These are phyloP conservation scores for Gonioctena quinquepunctata DNA, from an alignment of 1,140 invertebrate species.

Conservation along the genomic window DNA sequence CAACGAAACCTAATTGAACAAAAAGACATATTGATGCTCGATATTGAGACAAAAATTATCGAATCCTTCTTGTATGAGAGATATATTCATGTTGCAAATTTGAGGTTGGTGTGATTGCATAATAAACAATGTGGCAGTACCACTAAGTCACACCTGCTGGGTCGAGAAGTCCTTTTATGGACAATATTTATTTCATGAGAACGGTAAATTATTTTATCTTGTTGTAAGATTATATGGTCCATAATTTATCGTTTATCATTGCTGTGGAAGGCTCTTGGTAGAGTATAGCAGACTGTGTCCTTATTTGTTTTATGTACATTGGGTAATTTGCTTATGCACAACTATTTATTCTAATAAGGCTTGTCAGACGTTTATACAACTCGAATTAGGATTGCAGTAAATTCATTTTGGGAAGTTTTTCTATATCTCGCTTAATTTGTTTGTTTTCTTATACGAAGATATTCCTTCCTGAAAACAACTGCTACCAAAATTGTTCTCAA, in stretches of 20 bases:
- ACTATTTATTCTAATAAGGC: too few species aligned
- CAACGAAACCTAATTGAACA: too few species aligned
- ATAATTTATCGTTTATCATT: not conserved
- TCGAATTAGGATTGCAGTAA: too few species aligned
- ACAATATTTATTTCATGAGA: not conserved
- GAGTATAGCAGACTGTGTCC: not conserved
- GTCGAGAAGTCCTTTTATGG: not conserved
- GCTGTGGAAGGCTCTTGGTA: not conserved
- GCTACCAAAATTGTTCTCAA: too few species aligned
- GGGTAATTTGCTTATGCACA: too few species aligned
- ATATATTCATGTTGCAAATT: not conserved
- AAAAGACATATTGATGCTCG: too few species aligned
- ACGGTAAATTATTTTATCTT: slow-evolving; percentile 6
- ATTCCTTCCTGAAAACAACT: too few species aligned
- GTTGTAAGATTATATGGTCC: not conserved
- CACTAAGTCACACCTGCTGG: not conserved
- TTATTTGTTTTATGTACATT: not conserved
- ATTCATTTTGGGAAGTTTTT: too few species aligned
- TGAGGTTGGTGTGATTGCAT: not conserved
- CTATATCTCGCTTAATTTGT: too few species aligned
- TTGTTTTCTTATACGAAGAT: too few species aligned
- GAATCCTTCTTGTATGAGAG: not conserved
- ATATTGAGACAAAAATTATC: too few species aligned
- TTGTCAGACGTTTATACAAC: too few species aligned
- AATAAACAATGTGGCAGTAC: not conserved